These are phyloP conservation scores for Pomacea maculata DNA, from an alignment of 1,140 invertebrate genomes.

Conservation along the genomic window DNA sequence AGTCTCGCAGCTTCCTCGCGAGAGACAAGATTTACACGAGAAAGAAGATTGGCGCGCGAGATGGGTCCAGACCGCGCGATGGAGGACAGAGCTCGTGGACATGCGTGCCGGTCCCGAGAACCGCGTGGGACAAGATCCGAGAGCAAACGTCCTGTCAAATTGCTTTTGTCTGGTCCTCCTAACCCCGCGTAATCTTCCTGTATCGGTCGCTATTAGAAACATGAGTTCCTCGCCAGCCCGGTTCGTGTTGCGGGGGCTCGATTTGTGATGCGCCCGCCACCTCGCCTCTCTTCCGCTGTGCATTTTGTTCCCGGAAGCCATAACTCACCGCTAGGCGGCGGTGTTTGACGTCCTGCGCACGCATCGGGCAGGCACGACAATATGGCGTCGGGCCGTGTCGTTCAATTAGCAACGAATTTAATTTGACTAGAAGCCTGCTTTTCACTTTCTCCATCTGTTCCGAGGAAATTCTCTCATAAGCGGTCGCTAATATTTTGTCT, in stretches of 20 bases:
- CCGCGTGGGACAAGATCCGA: not conserved
- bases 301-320: constrained; percentile 22
- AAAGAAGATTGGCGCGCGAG: not conserved
- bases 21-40: not conserved
- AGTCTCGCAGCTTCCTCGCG: no score
- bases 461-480: no score
- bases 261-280: constrained; percentile 1
- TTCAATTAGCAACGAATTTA: no score
- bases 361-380: constrained; percentile 5
- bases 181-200: constrained; percentile 10
- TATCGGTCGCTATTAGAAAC: constrained; percentile 20
- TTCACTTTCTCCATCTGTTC: no score
- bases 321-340: constrained; percentile 23
- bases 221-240: constrained; percentile 2
- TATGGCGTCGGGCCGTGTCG: not conserved
- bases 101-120: no score
- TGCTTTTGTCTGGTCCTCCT: constrained; percentile 23
- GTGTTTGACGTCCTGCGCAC: constrained; percentile 8
- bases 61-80: no score
- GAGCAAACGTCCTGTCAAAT: constrained; percentile 19
- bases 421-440: no score
- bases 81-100: no score
- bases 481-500: no score
- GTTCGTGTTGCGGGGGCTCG: constrained; percentile 16
- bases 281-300: constrained; percentile 19